Percentiles rank a stretch among this genome's conserved stretches.
Evolutionary conservation across 2,797 vertebrate genomes (phyloP).

Genomic region (Dallia pectoralis): DNA sequence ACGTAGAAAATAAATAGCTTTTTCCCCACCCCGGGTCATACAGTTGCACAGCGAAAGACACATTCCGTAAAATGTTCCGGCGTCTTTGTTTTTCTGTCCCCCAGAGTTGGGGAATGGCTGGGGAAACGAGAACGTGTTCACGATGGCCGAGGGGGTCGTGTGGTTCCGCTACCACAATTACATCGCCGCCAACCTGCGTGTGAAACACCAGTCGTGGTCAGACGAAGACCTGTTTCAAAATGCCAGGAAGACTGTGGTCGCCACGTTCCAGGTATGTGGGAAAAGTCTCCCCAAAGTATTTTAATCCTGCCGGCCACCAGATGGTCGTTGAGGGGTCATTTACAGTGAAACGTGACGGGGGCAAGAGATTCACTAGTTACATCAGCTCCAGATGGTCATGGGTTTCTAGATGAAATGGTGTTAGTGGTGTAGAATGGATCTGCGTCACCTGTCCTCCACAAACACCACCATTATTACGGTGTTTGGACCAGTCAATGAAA

Average conservation of each 20-base stretch:
- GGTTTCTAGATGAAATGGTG: conserved; percentile 43
- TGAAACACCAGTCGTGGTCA: conserved; percentile 77
- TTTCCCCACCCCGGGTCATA: not conserved
- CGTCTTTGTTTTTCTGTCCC: conserved; percentile 35
- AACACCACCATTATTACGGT: not conserved
- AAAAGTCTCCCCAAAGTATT: conserved; percentile 45
- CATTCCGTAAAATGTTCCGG: not conserved
- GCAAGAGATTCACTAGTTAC: conserved; percentile 34
- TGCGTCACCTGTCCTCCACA: not conserved
- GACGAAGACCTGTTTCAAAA: conserved; percentile 95
- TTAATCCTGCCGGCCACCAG: conserved; percentile 53
- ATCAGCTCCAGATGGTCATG: conserved; percentile 50
- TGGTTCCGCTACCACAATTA: conserved; percentile 99
- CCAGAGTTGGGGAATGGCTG: conserved; percentile 89
- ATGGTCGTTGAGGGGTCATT: conserved; percentile 43
- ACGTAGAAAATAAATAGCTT: too few species aligned
- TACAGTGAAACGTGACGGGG: conserved; percentile 39
- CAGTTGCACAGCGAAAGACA: not conserved
- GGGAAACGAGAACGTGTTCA: conserved; percentile 91
- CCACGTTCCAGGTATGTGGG: conserved; percentile 87
- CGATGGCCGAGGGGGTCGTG: conserved; percentile 83
- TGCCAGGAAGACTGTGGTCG: conserved; percentile 87
- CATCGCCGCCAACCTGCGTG: conserved; percentile 71
- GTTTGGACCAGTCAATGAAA: not conserved
- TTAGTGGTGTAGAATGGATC: conserved; percentile 18